Evolutionary conservation across 2,888 invertebrate genomes (phyloP).

Genomic region (Vannuccia rotundouncinata): DNA sequence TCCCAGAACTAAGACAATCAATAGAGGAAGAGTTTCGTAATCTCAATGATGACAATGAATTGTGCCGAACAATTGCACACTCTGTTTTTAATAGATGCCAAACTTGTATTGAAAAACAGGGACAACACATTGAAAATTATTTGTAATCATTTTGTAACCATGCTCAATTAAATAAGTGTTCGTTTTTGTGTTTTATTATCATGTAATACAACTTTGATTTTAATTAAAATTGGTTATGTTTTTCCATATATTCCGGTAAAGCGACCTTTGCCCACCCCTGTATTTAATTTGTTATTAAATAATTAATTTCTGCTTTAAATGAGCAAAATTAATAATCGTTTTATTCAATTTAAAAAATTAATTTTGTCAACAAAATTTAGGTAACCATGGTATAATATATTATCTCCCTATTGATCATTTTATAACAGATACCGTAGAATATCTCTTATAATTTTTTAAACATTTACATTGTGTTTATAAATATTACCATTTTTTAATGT

Average conservation of each 20-base stretch:
- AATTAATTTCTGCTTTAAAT: too few relatives aligned
- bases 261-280: too few relatives aligned
- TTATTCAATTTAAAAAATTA: too few relatives aligned
- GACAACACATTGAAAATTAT: neutral
- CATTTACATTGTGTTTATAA: too few relatives aligned
- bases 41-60: conserved; percentile 9
- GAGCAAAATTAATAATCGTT: too few relatives aligned
- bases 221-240: neutral
- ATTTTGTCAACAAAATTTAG: too few relatives aligned
- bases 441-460: too few relatives aligned
- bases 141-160: conserved; percentile 11
- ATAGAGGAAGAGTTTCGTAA: conserved; percentile 14
- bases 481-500: too few relatives aligned
- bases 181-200: conserved; percentile 1
- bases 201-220: neutral
- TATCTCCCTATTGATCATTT: too few relatives aligned
- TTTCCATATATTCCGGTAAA: neutral
- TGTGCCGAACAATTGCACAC: conserved; percentile 6
- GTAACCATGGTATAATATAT: too few relatives aligned
- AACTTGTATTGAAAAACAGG: conserved; percentile 6
- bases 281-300: too few relatives aligned
- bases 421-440: too few relatives aligned
- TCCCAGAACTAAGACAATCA: conserved; percentile 21
- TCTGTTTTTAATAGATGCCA: conserved; percentile 12
- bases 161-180: neutral